Base-by-base conservation (phyloP, 2,797 vertebrate genomes). In the Alauda arvensis region DNA sequence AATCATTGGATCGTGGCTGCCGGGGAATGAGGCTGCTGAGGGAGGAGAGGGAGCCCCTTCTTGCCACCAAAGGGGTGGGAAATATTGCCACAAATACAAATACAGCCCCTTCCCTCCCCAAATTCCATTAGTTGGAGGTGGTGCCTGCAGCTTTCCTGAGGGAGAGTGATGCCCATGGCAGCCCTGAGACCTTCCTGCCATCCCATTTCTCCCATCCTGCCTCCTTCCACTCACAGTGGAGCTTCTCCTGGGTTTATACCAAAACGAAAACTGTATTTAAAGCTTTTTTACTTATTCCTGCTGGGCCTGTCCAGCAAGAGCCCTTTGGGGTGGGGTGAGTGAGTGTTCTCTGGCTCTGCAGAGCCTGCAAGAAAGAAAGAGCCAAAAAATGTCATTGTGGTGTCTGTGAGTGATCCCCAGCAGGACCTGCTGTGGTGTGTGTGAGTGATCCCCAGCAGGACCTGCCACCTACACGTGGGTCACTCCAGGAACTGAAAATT, bases 1-100 rank as follows among this genome's bases (percentile, higher is more conserved):
- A 61, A 93, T 62, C 56, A 46, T 62, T 91, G 87, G 93, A 93
- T 85, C 5, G 8, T 7, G 14, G 63, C 77, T 94, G 89, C 42
- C 46, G 43, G 74, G 61, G 71, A 83, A 59, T n/a, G 20, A 85
- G 71, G 79, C 28, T 77, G 80, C 61, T 51, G 42, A 76, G 42
- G 62, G 57, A 61, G 71, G 82, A 78, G 51, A 37, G 12, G 0
- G 5, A 68, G 78, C 46, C 52, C 59, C 75, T 91, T 66, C 63
- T 48, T 71, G 71, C 60, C 48, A 49, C 65, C 57, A 46, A 69
- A 78, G 13, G 3, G 40, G 43, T 78, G 65, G 60, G 45, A 79
- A 86, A 90, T 25, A 31, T 31, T 76, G 56, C 42, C 3, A 4
- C n/a, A 82, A 69, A 72, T 25, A 66, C 16, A 40, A 60, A 88